These are phyloP conservation scores for Dicranocentrus wangi DNA, from an alignment of 2,888 invertebrate genomes.

Conservation along the genomic window DNA sequence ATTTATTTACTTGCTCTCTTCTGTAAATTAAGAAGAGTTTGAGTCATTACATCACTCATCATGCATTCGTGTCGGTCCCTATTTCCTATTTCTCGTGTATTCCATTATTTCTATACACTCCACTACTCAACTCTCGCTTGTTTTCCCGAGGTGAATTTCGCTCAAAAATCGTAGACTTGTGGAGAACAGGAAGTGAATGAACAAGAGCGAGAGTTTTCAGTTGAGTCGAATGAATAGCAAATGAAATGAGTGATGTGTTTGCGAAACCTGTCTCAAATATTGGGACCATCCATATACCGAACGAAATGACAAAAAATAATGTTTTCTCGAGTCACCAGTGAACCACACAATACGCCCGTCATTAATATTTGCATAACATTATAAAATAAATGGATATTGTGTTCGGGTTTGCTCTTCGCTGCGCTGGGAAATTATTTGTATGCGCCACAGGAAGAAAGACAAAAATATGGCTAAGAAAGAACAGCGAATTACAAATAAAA, in stretches of 20 bases:
- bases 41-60: too few relatives aligned
- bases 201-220: neutral
- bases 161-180: constrained; percentile 16
- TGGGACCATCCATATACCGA: too few relatives aligned
- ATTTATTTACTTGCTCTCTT: too few relatives aligned
- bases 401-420: too few relatives aligned
- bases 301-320: too few relatives aligned
- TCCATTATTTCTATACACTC: too few relatives aligned
- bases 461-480: neutral
- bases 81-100: neutral
- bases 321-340: too few relatives aligned
- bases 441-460: constrained; percentile 1
- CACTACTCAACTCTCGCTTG: constrained; percentile 8
- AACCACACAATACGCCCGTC: too few relatives aligned
- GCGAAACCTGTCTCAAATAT: neutral
- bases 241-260: constrained; percentile 15
- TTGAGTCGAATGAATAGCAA: neutral
- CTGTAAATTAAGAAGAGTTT: too few relatives aligned
- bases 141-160: constrained; percentile 27
- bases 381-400: too few relatives aligned
- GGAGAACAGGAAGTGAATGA: constrained; percentile 9
- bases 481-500: constrained; percentile 4
- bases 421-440: too few relatives aligned
- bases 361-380: constrained; percentile 3
- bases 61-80: too few relatives aligned